Percentiles rank a stretch among this genome's conserved stretches.
These are phyloP conservation scores for Zygogramma bicolorata DNA, from an alignment of 2,888 invertebrate genomes.

Conservation along the genomic window DNA sequence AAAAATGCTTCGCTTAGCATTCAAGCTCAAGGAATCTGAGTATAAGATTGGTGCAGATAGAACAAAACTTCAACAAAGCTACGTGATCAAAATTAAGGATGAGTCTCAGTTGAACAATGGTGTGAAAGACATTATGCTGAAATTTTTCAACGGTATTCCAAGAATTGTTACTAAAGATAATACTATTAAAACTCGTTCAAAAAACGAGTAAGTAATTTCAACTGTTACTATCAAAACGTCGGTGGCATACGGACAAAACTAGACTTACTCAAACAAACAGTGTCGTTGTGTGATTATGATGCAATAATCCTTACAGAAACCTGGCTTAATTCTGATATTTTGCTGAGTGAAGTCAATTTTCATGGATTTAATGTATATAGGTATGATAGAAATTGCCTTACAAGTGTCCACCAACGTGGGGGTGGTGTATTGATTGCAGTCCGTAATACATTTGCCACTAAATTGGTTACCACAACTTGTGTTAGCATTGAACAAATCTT, in stretches of 20 bases:
- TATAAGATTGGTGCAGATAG: neutral
- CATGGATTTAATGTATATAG: slow-evolving; percentile 7
- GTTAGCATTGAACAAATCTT: slow-evolving; percentile 7
- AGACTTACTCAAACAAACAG: neutral
- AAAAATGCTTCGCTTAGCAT: neutral
- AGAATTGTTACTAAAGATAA: too few species aligned
- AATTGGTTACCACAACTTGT: slow-evolving; percentile 6
- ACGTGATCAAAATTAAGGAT: too few species aligned
- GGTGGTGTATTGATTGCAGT: slow-evolving; percentile 1
- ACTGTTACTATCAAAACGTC: too few species aligned
- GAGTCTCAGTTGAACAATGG: too few species aligned
- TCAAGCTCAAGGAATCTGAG: slow-evolving; percentile 3
- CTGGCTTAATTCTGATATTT: slow-evolving; percentile 6
- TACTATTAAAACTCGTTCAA: too few species aligned
- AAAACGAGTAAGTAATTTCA: too few species aligned
- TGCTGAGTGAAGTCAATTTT: neutral
- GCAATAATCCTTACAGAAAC: neutral
- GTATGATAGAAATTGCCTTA: slow-evolving; percentile 9
- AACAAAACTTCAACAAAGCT: too few species aligned
- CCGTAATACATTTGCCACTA: slow-evolving; percentile 3
- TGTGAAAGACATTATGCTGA: too few species aligned
- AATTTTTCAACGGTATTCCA: too few species aligned
- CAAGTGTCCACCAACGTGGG: neutral
- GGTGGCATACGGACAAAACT: neutral
- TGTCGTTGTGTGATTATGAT: neutral